Conservation (phyloP, 1,140 invertebrate species). For the Bombus difficillimus region DNA sequence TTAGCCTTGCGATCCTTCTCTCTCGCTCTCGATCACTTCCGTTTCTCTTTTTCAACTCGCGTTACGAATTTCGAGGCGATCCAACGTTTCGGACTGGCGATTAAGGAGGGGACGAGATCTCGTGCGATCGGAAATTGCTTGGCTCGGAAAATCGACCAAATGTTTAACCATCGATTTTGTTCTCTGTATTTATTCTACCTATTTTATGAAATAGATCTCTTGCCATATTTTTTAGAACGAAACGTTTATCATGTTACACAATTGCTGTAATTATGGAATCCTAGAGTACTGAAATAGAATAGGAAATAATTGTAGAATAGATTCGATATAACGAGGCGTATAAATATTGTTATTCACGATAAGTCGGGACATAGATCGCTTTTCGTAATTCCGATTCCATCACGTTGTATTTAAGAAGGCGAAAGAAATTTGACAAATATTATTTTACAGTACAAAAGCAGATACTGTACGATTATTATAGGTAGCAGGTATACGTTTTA, state of each 20-base stretch:
- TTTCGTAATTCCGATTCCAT: too few relatives aligned
- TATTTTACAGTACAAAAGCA: too few relatives aligned
- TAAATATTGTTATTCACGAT: too few relatives aligned
- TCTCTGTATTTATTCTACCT: background rate
- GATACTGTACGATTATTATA: too few relatives aligned
- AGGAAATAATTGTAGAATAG: too few relatives aligned
- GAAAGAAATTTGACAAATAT: background rate
- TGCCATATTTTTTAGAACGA: too few relatives aligned
- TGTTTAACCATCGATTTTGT: background rate
- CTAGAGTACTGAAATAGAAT: too few relatives aligned
- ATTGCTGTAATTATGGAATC: too few relatives aligned
- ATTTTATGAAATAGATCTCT: background rate
- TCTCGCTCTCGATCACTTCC: background rate
- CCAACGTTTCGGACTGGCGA: slow-evolving; percentile 25
- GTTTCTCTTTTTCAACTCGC: slow-evolving; percentile 16
- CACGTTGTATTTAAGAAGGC: background rate
- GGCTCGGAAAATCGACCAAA: background rate
- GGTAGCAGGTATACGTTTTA: too few relatives aligned
- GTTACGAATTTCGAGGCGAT: slow-evolving; percentile 26
- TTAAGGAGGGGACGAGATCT: slow-evolving; percentile 1
- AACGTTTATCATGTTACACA: too few relatives aligned
- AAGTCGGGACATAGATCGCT: too few relatives aligned
- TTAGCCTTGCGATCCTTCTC: slow-evolving; percentile 20
- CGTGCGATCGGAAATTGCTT: background rate
- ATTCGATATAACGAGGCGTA: too few relatives aligned